These are phyloP conservation scores for Lampris incognitus DNA, from an alignment of 2,113 vertebrate genomes.

Conservation along the genomic window DNA sequence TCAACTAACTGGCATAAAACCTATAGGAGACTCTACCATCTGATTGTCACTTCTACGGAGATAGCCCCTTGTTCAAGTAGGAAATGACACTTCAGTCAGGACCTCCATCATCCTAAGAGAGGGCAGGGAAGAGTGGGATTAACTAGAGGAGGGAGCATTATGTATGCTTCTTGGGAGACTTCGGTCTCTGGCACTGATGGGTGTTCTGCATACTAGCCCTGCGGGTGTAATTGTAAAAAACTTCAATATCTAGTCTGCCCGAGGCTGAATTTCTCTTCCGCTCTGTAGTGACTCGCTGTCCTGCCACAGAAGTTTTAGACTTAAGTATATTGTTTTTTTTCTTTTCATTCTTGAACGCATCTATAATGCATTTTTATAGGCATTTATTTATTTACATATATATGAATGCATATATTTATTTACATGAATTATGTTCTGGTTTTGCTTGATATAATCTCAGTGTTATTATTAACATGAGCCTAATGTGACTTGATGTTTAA, in stretches of 20 bases:
- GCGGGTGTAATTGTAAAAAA: conserved; percentile 51
- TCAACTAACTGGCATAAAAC: conserved; percentile 12
- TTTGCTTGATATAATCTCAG: not conserved
- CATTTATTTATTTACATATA: too few species aligned
- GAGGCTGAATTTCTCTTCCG: conserved; percentile 54
- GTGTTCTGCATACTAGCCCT: conserved; percentile 62
- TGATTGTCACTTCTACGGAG: conserved; percentile 17
- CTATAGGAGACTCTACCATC: not conserved
- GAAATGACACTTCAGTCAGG: conserved; percentile 18
- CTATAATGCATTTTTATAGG: too few species aligned
- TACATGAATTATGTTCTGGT: too few species aligned
- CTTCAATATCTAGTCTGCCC: conserved; percentile 46
- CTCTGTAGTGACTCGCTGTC: conserved; percentile 35
- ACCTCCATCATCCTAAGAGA: conserved; percentile 18
- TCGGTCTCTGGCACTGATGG: conserved; percentile 45
- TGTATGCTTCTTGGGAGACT: conserved; percentile 64
- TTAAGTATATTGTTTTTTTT: conserved; percentile 47
- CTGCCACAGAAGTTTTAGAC: conserved; percentile 52
- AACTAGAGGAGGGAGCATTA: conserved; percentile 29
- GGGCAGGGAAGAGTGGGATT: conserved; percentile 14
- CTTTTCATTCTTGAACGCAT: too few species aligned
- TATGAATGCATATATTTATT: too few species aligned
- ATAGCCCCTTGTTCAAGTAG: conserved; percentile 12
- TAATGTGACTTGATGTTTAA: too few species aligned
- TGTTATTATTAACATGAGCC: not conserved